Evolutionary conservation across 2,113 vertebrate genomes (phyloP).

Genomic region (Xerus inauris): DNA sequence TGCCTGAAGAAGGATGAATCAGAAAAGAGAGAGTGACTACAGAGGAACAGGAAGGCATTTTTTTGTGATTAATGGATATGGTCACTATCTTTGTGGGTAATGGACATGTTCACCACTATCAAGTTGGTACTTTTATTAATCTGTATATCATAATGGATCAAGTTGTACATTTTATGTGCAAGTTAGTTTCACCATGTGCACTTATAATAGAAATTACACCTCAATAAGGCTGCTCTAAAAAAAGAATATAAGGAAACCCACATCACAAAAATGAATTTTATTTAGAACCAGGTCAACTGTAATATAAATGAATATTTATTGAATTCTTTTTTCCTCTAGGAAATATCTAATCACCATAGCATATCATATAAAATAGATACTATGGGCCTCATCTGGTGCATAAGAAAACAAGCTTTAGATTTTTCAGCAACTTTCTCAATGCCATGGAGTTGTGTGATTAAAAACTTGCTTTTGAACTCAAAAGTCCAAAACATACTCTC

Average conservation of each 20-base stretch:
- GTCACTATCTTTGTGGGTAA: neutral
- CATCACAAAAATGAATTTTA: neutral
- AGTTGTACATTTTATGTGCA: neutral
- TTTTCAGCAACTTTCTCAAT: neutral
- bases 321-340: neutral
- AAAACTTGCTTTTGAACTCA: neutral
- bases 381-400: neutral
- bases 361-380: neutral
- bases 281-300: neutral
- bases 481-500: neutral
- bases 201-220: neutral
- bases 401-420: neutral
- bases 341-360: neutral
- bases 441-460: neutral
- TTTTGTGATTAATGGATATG: neutral
- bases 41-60: neutral
- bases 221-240: neutral
- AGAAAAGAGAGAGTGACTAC: neutral
- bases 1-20: neutral
- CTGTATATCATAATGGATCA: neutral
- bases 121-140: neutral
- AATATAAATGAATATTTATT: constrained; percentile 3
- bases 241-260: neutral
- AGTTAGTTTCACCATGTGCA: neutral
- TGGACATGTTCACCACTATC: too few relatives aligned